Base-by-base conservation (phyloP, 2,113 vertebrate species). In the Microtus pennsylvanicus region DNA sequence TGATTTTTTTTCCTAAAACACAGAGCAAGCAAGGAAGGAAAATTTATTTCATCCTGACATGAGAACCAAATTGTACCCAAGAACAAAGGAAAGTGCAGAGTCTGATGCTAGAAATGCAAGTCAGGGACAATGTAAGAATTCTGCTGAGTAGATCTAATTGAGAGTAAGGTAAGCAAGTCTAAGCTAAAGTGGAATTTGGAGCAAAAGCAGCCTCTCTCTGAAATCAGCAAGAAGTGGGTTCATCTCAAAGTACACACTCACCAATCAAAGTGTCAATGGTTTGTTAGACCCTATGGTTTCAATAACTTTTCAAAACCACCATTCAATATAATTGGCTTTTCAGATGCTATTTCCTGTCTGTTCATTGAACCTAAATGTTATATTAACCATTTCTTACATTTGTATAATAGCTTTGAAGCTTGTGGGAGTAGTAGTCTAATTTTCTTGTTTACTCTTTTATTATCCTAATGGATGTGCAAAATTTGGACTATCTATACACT, bases 1-100 rank as follows among this genome's bases (percentile, higher is more conserved):
- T 93, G 35, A 65, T 74, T 74, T 81, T 82, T 82, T 82, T 80
- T 67, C 3, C 58, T 96, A 95, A 97, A 97, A 92, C 93, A 94
- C 72, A 96, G 75, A 96, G 74, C 61, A 90, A 96, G 90, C 70
- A 96, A 93, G 33, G 55, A 78, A 80, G 63, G 78, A 82, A 89
- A 97, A 95, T 96, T 94, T 95, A 97, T 97, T 97, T 96, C 83
- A 52, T 38, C 50, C n/a, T 96, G 91, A 93, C 63, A 80, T 30
- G 77, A 95, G 69, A 80, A 28, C 35, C 42, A 96, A 78, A 95
- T 24, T 94, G 26, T 77, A 35, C 6, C 67, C 52, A 92, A 55
- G 47, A 96, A 95, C 86, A 94, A 97, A 96, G 86, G 67, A 95
- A 96, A 91, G 22, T 95, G 69, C 89, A 95, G 90, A 81, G 14